Percentiles rank a stretch among this genome's conserved stretches.
These are phyloP conservation scores for Rousettus madagascariensis DNA, from an alignment of 2,797 vertebrate genomes.

Conservation along the genomic window DNA sequence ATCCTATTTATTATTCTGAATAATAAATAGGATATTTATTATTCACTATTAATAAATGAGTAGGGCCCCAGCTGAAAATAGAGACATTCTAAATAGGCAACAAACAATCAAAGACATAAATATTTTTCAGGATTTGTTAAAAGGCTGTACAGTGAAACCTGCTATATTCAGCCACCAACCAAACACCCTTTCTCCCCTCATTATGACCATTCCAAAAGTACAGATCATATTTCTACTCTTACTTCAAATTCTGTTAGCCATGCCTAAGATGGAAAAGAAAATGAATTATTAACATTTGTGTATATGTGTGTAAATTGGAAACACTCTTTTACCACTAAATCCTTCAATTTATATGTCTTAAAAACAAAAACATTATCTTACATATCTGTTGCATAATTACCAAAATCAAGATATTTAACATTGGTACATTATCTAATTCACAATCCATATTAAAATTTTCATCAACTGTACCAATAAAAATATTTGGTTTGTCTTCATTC, in stretches of 20 bases:
- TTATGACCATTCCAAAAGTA: neutral
- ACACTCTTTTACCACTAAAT: neutral
- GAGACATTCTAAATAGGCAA: neutral
- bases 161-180: neutral
- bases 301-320: neutral
- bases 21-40: neutral
- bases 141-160: neutral
- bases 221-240: neutral
- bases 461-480: neutral
- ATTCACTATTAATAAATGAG: neutral
- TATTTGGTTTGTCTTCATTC: neutral
- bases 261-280: neutral
- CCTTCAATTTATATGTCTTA: neutral
- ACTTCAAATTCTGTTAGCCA: neutral
- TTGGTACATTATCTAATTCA: neutral
- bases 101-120: neutral
- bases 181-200: neutral
- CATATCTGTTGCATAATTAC: neutral
- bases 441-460: neutral
- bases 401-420: neutral
- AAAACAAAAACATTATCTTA: neutral
- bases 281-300: neutral
- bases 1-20: too few species aligned
- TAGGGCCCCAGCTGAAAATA: neutral
- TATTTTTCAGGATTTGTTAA: neutral